Evolutionary conservation across 2,888 invertebrate genomes (phyloP).

Genomic region (Zhuqinia jingwanae): DNA sequence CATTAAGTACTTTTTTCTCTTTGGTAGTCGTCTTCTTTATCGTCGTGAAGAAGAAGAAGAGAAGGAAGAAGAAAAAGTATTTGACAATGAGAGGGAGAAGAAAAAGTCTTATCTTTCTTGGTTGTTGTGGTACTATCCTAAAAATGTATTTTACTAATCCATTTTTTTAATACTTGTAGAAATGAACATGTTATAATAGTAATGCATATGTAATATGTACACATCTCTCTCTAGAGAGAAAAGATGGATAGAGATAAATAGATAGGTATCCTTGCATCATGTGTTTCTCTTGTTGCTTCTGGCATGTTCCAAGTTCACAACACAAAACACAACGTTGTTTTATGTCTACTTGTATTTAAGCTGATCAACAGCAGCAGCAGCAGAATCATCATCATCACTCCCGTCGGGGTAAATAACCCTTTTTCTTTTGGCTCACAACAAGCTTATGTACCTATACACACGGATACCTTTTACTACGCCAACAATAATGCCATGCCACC

Average conservation of each 20-base stretch:
- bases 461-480: conserved; percentile 1
- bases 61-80: conserved; percentile 13
- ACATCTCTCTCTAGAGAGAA: background rate
- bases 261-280: background rate
- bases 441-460: background rate
- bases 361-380: background rate
- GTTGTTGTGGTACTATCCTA: background rate
- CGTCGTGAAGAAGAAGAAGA: background rate
- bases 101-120: background rate
- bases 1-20: conserved; percentile 10
- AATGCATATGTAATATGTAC: background rate
- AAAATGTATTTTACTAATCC: background rate
- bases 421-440: background rate
- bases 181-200: too few relatives aligned
- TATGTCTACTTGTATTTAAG: background rate
- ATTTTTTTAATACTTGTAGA: background rate
- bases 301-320: conserved; percentile 18
- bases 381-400: conserved; percentile 28
- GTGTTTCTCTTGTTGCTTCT: background rate
- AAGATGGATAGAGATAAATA: too few relatives aligned
- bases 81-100: conserved; percentile 30
- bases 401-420: conserved; percentile 65
- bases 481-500: conserved; percentile 40
- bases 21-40: too few relatives aligned
- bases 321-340: background rate